Conservation (phyloP, 2,888 invertebrate genomes). For the Cephalotes varians region DNA sequence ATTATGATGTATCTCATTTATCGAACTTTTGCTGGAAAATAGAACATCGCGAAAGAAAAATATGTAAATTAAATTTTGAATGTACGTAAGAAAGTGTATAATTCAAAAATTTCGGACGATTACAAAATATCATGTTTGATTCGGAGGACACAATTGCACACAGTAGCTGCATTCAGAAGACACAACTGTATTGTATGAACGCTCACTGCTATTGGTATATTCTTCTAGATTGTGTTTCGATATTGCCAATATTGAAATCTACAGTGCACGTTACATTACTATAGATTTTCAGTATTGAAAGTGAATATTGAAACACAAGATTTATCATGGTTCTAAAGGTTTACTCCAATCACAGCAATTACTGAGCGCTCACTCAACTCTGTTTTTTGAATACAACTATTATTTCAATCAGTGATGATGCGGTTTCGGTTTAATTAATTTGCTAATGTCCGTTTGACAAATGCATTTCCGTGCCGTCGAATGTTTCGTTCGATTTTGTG, state of each 20-base stretch:
- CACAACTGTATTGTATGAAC: too few relatives aligned
- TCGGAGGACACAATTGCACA: background rate
- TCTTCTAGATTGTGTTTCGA: too few relatives aligned
- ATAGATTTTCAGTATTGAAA: too few relatives aligned
- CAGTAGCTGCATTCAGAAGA: too few relatives aligned
- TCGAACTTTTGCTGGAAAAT: conserved; percentile 1
- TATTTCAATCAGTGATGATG: background rate
- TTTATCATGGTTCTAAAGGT: too few relatives aligned
- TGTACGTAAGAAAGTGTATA: background rate
- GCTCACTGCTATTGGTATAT: too few relatives aligned
- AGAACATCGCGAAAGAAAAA: conserved; percentile 4
- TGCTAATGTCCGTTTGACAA: background rate
- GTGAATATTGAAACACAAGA: too few relatives aligned
- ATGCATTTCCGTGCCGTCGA: conserved; percentile 6
- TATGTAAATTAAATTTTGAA: conserved; percentile 14
- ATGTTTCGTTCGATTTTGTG: background rate
- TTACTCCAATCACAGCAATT: too few relatives aligned
- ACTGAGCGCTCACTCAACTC: too few relatives aligned
- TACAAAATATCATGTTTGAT: conserved; percentile 1
- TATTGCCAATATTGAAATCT: too few relatives aligned
- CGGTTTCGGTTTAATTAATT: background rate
- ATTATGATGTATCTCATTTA: conserved; percentile 1
- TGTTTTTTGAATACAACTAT: too few relatives aligned
- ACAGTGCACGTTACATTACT: too few relatives aligned
- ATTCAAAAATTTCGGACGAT: conserved; percentile 9